Evolutionary conservation across 2,888 invertebrate genomes (phyloP).

Genomic region (Drosophila quinaria): DNA sequence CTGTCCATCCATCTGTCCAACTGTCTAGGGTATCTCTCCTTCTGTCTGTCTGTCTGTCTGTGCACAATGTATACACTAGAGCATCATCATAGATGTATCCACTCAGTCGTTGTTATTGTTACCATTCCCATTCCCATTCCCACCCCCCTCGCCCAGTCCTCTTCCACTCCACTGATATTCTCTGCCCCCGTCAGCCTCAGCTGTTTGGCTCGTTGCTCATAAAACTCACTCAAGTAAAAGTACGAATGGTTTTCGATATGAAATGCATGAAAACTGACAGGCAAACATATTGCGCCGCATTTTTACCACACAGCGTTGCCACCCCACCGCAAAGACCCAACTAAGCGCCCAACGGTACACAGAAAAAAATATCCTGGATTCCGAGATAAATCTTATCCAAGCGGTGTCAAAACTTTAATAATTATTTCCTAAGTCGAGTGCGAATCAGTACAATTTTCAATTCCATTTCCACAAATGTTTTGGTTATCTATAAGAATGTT

Average conservation of each 20-base stretch:
- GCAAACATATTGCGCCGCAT: conserved; percentile 79
- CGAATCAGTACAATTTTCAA: no score
- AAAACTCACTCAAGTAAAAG: conserved; percentile 82
- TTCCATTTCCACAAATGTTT: no score
- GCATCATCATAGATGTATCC: conserved; percentile 79
- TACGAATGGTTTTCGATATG: conserved; percentile 82
- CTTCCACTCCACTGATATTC: background rate
- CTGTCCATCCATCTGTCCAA: conserved; percentile 15
- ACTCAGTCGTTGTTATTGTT: conserved; percentile 65
- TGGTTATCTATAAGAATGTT: no score
- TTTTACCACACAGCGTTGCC: conserved; percentile 57
- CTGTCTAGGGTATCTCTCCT: conserved; percentile 25
- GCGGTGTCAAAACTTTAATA: no score
- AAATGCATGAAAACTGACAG: conserved; percentile 81
- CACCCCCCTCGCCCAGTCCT: background rate
- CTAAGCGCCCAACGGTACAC: background rate
- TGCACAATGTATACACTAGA: conserved; percentile 73
- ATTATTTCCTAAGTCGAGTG: no score
- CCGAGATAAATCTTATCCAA: no score
- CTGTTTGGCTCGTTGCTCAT: conserved; percentile 71
- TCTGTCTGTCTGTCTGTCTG: conserved; percentile 23
- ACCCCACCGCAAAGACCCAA: conserved; percentile 1
- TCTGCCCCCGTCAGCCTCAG: conserved; percentile 12
- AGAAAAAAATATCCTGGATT: no score
- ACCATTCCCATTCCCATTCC: background rate